Evolutionary conservation across 2,888 invertebrate genomes (phyloP), one percentile per base, ranked within the genome.

Genomic region (Corythucha ciliata): DNA sequence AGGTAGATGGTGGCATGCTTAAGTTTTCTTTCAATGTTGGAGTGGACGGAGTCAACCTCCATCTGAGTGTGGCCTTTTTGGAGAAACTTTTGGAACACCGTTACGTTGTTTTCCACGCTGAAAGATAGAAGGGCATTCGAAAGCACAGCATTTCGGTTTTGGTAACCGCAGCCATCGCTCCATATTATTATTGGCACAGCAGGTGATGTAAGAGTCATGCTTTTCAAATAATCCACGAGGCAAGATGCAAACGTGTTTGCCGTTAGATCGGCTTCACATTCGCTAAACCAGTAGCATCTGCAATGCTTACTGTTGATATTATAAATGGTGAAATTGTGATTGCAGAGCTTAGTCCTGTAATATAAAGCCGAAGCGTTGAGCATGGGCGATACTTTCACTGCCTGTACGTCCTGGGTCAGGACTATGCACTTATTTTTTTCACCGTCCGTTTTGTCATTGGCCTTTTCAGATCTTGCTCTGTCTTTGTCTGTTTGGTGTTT

Each of bases 101-200:
- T 12, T 29, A 29, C 29, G 12, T 29, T 29, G 29, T 29, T 29
- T 12, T 29, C 10, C 10, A 29, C 29, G 12, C 10, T 29, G 29
- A 10, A 29, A 29, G 10, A 10, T 12, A 29, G 12, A 10, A 29
- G 12, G 10, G 29, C 29, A 12, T 29, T 29, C 12, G 29, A 29
- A 29, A 29, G 29, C 10, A 29, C 29, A 10, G 29, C 29, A 29
- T 29, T 29, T 12, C 59, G 34, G 50, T 65, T 64, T 55, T 63
- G 64, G 29, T 56, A 54, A 1, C 57, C 57, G 50, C 63, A 29
- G 6, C 40, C 40, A 12, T 29, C 29, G n/a, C 29, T 29, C 10
- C 12, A 29, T 29, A 29, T 12, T 29, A 29, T 29, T 29, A 10
- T 29, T 10, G 29, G 10, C 10, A 10, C 29, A 10, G 29, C 29